Evolutionary conservation across 2,888 invertebrate species (phyloP).

Genomic region (Eupeodes luniger): DNA sequence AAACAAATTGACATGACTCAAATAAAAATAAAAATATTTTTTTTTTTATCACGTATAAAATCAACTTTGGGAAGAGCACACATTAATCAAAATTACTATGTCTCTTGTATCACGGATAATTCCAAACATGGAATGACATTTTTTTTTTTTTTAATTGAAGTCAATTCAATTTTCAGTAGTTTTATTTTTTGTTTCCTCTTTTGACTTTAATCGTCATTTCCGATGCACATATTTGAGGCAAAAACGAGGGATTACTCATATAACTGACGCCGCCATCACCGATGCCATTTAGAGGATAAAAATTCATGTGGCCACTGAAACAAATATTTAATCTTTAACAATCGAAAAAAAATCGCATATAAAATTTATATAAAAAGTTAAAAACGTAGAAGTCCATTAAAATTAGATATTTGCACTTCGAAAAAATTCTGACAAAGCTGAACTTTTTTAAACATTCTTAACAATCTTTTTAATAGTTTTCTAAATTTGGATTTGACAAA

Average conservation of each 20-base stretch:
- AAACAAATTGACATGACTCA: conserved; percentile 39
- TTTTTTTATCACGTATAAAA: conserved; percentile 24
- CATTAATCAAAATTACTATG: conserved; percentile 74
- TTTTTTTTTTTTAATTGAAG: conserved; percentile 22
- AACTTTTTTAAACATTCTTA: too few relatives aligned
- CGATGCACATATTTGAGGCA: conserved; percentile 61
- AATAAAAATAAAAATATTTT: conserved; percentile 32
- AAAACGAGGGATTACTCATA: conserved; percentile 60
- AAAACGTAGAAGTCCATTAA: too few relatives aligned
- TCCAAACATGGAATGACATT: conserved; percentile 52
- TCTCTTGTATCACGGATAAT: conserved; percentile 14
- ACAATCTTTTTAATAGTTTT: too few relatives aligned
- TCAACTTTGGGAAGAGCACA: conserved; percentile 54
- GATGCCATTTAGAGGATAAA: conserved; percentile 13
- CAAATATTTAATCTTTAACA: too few relatives aligned
- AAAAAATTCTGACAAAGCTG: too few relatives aligned
- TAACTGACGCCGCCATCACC: neutral
- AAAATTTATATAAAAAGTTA: too few relatives aligned
- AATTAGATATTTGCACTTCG: too few relatives aligned
- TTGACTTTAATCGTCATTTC: conserved; percentile 57
- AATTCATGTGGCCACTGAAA: too few relatives aligned
- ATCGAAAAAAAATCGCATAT: too few relatives aligned
- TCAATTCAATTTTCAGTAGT: neutral
- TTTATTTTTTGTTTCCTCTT: neutral
- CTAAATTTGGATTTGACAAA: too few relatives aligned